Evolutionary conservation across 1,140 invertebrate species (phyloP).

Genomic region (Bombus sylvicola): DNA sequence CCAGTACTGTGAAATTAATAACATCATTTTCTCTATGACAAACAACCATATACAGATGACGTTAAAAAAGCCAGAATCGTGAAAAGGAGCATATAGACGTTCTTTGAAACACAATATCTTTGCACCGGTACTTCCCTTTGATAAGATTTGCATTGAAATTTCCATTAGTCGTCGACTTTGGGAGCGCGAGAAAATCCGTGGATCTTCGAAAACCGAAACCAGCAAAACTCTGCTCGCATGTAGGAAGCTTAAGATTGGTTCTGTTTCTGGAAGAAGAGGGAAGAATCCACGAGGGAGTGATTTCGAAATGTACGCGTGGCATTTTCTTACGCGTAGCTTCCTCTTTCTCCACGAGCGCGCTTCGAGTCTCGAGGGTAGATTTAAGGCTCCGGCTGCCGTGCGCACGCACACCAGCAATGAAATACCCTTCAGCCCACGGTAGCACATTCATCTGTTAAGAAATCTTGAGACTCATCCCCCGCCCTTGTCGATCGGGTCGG

Average conservation of each 20-base stretch:
- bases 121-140: background rate
- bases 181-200: background rate
- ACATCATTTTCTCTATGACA: too few relatives aligned
- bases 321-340: conserved; percentile 20
- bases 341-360: background rate
- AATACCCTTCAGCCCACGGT: conserved; percentile 3
- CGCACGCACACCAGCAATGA: conserved; percentile 1
- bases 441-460: conserved; percentile 28
- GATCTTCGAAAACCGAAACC: background rate
- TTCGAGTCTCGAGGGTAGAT: background rate
- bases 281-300: conserved; percentile 3
- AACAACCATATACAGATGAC: too few relatives aligned
- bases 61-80: too few relatives aligned
- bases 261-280: background rate
- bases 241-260: conserved; percentile 1
- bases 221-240: background rate
- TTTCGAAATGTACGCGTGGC: conserved; percentile 19
- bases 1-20: too few relatives aligned
- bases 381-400: background rate
- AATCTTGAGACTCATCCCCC: background rate
- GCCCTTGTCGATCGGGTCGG: background rate
- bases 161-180: conserved; percentile 15
- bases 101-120: too few relatives aligned
- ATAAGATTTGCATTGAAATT: conserved; percentile 12
- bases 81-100: background rate